These are phyloP conservation scores for Apis cerana DNA, from an alignment of 1,140 invertebrate species.

Conservation along the genomic window DNA sequence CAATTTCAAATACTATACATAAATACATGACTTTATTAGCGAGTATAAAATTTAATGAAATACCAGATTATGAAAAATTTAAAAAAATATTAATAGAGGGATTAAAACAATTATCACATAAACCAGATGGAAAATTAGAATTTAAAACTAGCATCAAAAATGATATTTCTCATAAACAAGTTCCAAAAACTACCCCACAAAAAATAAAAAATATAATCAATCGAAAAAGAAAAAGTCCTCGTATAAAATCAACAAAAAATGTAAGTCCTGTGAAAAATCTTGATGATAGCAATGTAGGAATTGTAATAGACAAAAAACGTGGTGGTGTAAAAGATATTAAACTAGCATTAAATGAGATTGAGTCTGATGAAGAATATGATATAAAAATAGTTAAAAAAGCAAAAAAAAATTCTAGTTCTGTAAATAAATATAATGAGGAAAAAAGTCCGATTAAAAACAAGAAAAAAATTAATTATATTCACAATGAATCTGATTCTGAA, in stretches of 20 bases:
- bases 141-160: conserved; percentile 50
- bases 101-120: conserved; percentile 70
- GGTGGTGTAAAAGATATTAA: conserved; percentile 70
- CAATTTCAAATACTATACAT: conserved; percentile 76
- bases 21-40: conserved; percentile 70
- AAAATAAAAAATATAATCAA: conserved; percentile 45
- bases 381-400: conserved; percentile 75
- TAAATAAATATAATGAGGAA: conserved; percentile 37
- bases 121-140: conserved; percentile 72
- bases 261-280: conserved; percentile 48
- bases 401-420: conserved; percentile 34
- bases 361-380: conserved; percentile 75
- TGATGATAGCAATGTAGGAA: conserved; percentile 71
- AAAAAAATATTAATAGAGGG: conserved; percentile 72
- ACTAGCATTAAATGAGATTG: conserved; percentile 68
- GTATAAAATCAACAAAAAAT: conserved; percentile 34
- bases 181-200: conserved; percentile 46
- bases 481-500: conserved; percentile 57
- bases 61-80: conserved; percentile 76
- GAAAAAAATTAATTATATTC: conserved; percentile 4
- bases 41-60: conserved; percentile 71
- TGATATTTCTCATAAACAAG: neutral
- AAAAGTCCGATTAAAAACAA: conserved; percentile 43
- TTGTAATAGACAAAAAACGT: conserved; percentile 74
- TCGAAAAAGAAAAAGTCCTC: conserved; percentile 58